phyloP scores from a whole-genome alignment of 2,888 invertebrate genomes.

The Eilema griseolum region DNA sequence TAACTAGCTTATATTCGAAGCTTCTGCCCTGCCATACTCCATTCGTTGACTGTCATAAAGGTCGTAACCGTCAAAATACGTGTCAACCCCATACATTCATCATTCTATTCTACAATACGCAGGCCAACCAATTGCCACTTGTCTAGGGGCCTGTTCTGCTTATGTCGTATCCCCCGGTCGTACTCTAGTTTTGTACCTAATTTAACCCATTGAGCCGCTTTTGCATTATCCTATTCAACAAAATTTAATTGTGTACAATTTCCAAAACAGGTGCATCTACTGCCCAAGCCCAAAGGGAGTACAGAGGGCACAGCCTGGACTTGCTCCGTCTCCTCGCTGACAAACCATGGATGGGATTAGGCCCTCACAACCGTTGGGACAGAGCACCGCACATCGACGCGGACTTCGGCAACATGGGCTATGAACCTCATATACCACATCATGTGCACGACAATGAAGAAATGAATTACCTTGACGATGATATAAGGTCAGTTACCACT shows the following conservation, averaged over 20 bases:
- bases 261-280: constrained; percentile 58
- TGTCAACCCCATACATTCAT: no score
- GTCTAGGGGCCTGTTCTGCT: no score
- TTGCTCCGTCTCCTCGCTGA: constrained; percentile 69
- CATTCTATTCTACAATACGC: no score
- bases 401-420: constrained; percentile 46
- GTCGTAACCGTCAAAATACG: no score
- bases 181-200: neutral
- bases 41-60: no score
- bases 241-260: neutral
- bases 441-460: constrained; percentile 43
- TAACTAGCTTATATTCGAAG: no score
- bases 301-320: constrained; percentile 66
- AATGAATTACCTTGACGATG: constrained; percentile 58
- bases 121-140: no score
- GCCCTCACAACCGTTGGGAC: constrained; percentile 62
- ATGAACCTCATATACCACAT: constrained; percentile 33
- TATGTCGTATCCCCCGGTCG: no score
- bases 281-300: constrained; percentile 63
- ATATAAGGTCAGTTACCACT: constrained; percentile 59
- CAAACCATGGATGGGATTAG: constrained; percentile 57
- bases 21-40: no score
- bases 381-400: constrained; percentile 50
- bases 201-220: neutral
- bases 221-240: no score